Evolutionary conservation across 2,797 vertebrate species (phyloP), one percentile per base, ranked within the genome.

Genomic region (Labroides dimidiatus): DNA sequence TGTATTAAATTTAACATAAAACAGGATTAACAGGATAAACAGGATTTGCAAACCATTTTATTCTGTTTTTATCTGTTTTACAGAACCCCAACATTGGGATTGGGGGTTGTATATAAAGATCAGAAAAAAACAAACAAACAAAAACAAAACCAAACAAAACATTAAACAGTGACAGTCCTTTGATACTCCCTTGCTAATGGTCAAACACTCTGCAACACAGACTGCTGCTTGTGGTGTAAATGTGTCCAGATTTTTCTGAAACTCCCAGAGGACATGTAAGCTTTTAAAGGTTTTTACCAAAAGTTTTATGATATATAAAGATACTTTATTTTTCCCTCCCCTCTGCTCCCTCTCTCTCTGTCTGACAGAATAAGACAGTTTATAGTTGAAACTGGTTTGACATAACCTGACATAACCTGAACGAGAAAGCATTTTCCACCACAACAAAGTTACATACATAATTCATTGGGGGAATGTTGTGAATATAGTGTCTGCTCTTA

Each of bases 401-500:
- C 72, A 70, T 72, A 42, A 69, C 73, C 64, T 81, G 64, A 72
- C 72, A 70, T 72, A 42, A 69, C 73, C 64, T 69, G 60, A 78
- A 83, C 45, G 53, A 39, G 55, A 2, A 76, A 64, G 17, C 1
- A 5, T 41, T 79, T 78, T 23, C 27, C 47, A 37, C 42, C 54
- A 41, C 74, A 63, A 67, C 66, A 77, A 67, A 78, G 54, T 68
- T 14, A 47, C 53, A 66, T 78, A 48, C 53, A 83, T 78, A 59
- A 85, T 75, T 83, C 78, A 78, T 58, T 11, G 50, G 67, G 61
- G 64, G 44, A 58, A 71, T 39, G 49, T 39, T 2, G 53, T 69
- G 72, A 80, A 74, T 77, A 78, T 73, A 62, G 69, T 50, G 68
- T 80, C 62, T 68, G 55, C 60, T 73, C 14, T 84, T 44, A 55